Evolutionary conservation across 2,888 invertebrate genomes (phyloP), one percentile per base, ranked within the genome.

Genomic region (Lamproptera curius): DNA sequence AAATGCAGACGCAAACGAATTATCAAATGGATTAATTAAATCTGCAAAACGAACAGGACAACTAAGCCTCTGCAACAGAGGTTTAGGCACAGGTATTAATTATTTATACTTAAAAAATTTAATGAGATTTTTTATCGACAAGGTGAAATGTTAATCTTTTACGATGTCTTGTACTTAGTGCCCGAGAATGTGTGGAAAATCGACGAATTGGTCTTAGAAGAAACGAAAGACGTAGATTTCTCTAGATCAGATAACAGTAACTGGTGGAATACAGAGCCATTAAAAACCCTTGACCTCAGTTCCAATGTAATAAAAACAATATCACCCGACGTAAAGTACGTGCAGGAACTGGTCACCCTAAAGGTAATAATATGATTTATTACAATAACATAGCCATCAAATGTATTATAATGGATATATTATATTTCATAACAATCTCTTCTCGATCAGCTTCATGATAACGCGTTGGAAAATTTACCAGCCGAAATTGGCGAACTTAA

Each of bases 361-460:
- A 92, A 92, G 86, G 95, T 94, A 83, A 83, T 69, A 20, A 40
- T 49, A 40, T 39, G 16, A 42, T 33, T 36, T 39, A 4, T 45
- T n/a, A 45, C 26, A 39, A 20, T 16, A 42, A 36, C 44, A 45
- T 26, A 28, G 37, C 13, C 17, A 13, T 17, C 14, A 15, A 8
- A 9, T 28, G 2, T 10, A 28, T 10, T 10, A 28, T 2, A 2
- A 10, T 6, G n/a, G n/a, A 28, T 28, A 6, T 28, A 31, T 11
- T 31, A 4, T 11, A 31, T 11, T 31, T 37, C 38, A 39, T 40
- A 60, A 49, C 44, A 13, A 42, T 70, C 76, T 36, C n/a, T n/a
- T n/a, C n/a, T n/a, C n/a, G n/a, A n/a, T n/a, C 73, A 97, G 96
- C 86, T 96, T 40, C 95, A 96, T 79, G 94, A 96, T 75, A 97